A percentile compares a stretch with the other conserved stretches of the same genome.
phyloP scores from a whole-genome alignment of 2,888 invertebrate genomes.

The Callyntrura guangdongensis region DNA sequence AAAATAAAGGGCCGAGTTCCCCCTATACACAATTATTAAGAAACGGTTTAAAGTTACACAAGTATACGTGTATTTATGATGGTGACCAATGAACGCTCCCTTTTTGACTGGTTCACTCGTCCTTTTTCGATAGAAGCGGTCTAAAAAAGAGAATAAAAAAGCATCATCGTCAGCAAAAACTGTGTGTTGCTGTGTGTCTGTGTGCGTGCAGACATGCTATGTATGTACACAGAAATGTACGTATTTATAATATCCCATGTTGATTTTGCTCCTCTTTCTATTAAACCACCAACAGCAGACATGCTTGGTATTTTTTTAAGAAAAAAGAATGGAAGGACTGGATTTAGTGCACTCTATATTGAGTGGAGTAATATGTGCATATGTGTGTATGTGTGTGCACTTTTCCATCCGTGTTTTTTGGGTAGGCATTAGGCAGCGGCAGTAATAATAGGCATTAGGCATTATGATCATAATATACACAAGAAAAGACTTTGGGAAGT shows the following conservation, averaged over 20 bases:
- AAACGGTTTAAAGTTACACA: too few species aligned
- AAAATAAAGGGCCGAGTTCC: too few species aligned
- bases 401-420: neutral
- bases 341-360: conserved; percentile 58
- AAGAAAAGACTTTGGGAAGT: neutral
- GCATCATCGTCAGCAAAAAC: too few species aligned
- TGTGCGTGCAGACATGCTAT: conserved; percentile 34
- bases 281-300: neutral
- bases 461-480: neutral
- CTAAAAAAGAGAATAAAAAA: neutral
- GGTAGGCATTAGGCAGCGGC: too few species aligned
- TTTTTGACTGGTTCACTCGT: neutral
- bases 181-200: neutral
- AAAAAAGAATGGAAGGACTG: conserved; percentile 6
- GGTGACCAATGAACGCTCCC: neutral
- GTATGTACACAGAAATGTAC: too few species aligned
- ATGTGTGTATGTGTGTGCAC: too few species aligned
- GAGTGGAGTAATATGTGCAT: too few species aligned
- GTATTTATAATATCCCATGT: too few species aligned
- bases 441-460: too few species aligned
- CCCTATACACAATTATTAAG: too few species aligned
- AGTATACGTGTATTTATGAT: neutral
- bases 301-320: neutral
- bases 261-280: too few species aligned
- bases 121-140: neutral